A percentile compares a stretch with the other conserved stretches of the same genome.
Conservation (phyloP, 2,797 vertebrate genomes). For the Hephaestus fuliginosus region DNA sequence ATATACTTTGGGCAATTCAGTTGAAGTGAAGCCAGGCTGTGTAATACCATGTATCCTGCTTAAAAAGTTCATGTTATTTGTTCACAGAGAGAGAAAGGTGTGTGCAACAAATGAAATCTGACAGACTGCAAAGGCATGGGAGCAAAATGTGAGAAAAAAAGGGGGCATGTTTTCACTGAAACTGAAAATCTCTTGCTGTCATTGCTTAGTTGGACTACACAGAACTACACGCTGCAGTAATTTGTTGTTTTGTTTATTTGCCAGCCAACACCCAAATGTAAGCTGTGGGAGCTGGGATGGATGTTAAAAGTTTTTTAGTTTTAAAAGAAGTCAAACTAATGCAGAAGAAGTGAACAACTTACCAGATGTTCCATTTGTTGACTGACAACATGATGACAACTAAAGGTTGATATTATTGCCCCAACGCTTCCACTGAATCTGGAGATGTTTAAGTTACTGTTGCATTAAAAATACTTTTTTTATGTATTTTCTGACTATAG, state of each 20-base stretch:
- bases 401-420: not conserved
- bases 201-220: conserved; percentile 17
- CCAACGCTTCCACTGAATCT: not conserved
- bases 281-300: conserved; percentile 11
- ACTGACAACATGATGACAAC: conserved; percentile 5
- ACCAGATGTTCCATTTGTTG: conserved; percentile 1
- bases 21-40: conserved; percentile 9
- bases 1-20: conserved; percentile 2
- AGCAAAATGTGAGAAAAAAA: conserved; percentile 33
- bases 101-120: conserved; percentile 21
- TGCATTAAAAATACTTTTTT: not conserved
- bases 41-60: conserved; percentile 3
- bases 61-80: not conserved
- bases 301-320: conserved; percentile 45
- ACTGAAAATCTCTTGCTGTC: conserved; percentile 15
- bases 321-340: conserved; percentile 40
- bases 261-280: conserved; percentile 55
- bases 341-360: conserved; percentile 1
- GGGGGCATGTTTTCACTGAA: conserved; percentile 10
- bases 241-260: conserved; percentile 54
- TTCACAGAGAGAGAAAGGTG: not conserved
- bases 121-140: conserved; percentile 6
- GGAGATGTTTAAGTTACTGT: not conserved
- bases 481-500: not conserved
- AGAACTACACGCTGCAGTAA: conserved; percentile 24